Conservation (phyloP, 1,140 invertebrate genomes). For the Caenorhabditis latens region DNA sequence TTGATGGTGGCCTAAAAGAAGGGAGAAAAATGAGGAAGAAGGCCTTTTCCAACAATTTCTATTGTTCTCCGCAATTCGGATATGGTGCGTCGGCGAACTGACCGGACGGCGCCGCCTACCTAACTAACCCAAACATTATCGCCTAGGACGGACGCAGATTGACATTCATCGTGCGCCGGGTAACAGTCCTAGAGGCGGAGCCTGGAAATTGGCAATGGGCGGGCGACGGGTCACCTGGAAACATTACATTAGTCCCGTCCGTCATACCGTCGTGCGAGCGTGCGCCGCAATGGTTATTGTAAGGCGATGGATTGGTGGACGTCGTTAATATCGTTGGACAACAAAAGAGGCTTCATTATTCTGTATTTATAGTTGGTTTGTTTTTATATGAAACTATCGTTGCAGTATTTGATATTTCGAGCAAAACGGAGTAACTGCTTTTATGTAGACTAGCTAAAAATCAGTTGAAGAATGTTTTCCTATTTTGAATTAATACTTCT, state of each 20-base stretch:
- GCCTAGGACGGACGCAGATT: slow-evolving; percentile 28
- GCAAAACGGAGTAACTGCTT: too few species aligned
- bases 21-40: neutral
- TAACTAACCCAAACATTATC: slow-evolving; percentile 54
- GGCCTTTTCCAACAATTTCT: slow-evolving; percentile 23
- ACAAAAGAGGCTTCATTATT: slow-evolving; percentile 35
- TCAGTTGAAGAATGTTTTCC: too few species aligned
- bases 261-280: slow-evolving; percentile 32
- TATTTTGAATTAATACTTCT: too few species aligned
- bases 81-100: neutral
- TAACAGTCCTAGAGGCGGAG: slow-evolving; percentile 28
- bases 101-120: slow-evolving; percentile 45
- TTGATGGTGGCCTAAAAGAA: neutral
- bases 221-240: slow-evolving; percentile 55
- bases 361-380: neutral
- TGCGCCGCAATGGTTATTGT: slow-evolving; percentile 54
- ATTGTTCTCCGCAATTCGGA: slow-evolving; percentile 45
- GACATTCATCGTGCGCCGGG: slow-evolving; percentile 45
- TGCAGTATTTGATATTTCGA: too few species aligned
- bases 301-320: slow-evolving; percentile 30
- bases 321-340: neutral
- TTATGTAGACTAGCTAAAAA: too few species aligned
- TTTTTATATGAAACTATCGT: neutral
- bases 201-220: slow-evolving; percentile 13
- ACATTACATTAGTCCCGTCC: slow-evolving; percentile 49